Conservation (phyloP, 2,888 invertebrate species). For the Fragum fragum region DNA sequence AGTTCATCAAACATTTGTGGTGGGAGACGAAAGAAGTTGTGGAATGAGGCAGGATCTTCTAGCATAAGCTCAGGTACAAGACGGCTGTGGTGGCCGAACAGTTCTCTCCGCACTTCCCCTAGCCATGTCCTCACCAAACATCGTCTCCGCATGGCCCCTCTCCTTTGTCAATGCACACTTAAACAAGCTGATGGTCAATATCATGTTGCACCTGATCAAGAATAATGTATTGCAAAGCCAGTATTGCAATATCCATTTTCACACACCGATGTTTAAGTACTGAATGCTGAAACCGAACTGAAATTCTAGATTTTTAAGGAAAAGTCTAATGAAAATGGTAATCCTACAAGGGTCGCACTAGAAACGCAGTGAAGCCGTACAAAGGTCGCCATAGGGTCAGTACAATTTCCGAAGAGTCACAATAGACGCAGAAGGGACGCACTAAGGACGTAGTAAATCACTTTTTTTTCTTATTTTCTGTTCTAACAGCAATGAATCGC, state of each 20-base stretch:
- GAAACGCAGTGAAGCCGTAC: no score
- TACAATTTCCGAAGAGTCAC: no score
- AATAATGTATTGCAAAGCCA: slow-evolving; percentile 29
- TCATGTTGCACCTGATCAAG: slow-evolving; percentile 35
- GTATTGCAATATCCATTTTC: slow-evolving; percentile 17
- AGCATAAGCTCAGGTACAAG: slow-evolving; percentile 53
- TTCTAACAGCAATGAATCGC: no score
- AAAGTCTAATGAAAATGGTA: no score
- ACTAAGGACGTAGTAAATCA: no score
- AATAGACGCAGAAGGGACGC: no score
- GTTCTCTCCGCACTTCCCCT: slow-evolving; percentile 39
- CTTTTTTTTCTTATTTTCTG: no score
- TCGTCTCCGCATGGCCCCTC: slow-evolving; percentile 49
- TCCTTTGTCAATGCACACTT: slow-evolving; percentile 36
- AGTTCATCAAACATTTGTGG: slow-evolving; percentile 66
- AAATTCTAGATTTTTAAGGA: no score
- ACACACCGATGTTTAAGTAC: slow-evolving; percentile 25
- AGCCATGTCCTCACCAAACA: slow-evolving; percentile 63
- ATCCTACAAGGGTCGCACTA: no score
- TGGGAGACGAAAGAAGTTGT: slow-evolving; percentile 55
- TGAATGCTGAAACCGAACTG: slow-evolving; percentile 21
- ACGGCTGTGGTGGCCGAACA: slow-evolving; percentile 49
- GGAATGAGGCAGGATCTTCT: slow-evolving; percentile 58
- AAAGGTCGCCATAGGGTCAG: no score
- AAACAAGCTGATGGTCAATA: slow-evolving; percentile 17